A percentile compares a stretch with the other conserved stretches of the same genome.
These are phyloP conservation scores for Pteronotus mesoamericanus DNA, from an alignment of 2,797 vertebrate genomes.

Conservation along the genomic window DNA sequence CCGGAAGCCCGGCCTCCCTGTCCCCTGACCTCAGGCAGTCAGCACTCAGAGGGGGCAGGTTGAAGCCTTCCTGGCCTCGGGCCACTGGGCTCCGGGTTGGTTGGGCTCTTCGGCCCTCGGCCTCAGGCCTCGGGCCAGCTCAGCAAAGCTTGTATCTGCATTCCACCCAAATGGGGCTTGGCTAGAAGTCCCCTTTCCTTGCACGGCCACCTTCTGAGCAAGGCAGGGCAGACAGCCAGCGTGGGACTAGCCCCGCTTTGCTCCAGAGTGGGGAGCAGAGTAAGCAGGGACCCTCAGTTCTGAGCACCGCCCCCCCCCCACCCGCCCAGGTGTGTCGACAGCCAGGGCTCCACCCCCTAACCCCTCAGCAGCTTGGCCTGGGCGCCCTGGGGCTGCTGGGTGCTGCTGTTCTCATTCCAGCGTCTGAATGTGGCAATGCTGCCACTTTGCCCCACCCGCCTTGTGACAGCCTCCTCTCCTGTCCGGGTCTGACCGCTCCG, in stretches of 20 bases:
- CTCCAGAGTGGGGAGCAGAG: background rate
- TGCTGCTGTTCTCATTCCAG: background rate
- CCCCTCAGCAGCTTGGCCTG: background rate
- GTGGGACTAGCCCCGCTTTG: background rate
- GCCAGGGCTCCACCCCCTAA: background rate
- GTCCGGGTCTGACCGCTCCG: background rate
- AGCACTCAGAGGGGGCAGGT: background rate
- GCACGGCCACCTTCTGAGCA: background rate
- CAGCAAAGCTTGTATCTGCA: background rate
- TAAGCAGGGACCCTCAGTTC: background rate
- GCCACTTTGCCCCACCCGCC: background rate
- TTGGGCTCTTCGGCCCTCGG: rapidly evolving
- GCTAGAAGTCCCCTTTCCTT: background rate
- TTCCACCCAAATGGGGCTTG: rapidly evolving
- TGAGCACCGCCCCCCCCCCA: too few relatives aligned
- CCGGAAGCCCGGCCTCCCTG: background rate
- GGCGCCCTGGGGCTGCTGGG: background rate
- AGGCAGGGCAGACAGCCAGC: background rate
- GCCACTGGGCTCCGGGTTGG: too few relatives aligned
- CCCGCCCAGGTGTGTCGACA: too few relatives aligned
- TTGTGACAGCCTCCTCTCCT: background rate
- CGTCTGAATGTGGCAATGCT: rapidly evolving
- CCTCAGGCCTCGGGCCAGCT: too few relatives aligned
- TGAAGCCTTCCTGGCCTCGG: background rate
- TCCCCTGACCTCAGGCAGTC: background rate